Percentiles rank a stretch among this genome's conserved stretches.
Conservation (phyloP, 2,797 vertebrate genomes). For the Microctenopoma stevenorrisi region DNA sequence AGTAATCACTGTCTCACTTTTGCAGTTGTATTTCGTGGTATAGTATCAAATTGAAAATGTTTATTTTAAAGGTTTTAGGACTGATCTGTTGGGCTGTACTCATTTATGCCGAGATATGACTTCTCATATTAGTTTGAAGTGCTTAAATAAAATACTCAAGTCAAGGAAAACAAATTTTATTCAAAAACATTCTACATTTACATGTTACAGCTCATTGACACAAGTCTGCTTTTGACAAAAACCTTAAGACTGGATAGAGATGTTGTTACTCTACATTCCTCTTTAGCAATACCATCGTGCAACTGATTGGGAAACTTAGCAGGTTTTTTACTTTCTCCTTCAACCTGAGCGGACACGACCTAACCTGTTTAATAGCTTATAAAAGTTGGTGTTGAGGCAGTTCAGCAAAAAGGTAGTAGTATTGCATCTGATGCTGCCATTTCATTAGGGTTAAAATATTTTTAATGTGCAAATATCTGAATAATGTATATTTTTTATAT, state of each 20-base stretch:
- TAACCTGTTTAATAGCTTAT: not conserved
- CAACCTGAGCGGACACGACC: not conserved
- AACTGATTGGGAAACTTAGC: constrained; percentile 16
- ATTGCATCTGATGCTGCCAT: not conserved
- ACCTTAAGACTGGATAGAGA: not conserved
- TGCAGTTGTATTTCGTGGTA: no score
- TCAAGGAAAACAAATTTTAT: constrained; percentile 45
- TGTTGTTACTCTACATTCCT: constrained; percentile 28
- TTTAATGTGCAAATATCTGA: not conserved
- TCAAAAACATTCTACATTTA: constrained; percentile 32
- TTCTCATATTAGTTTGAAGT: not conserved
- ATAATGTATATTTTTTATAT: not conserved
- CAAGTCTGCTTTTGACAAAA: constrained; percentile 1
- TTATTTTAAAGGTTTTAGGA: no score
- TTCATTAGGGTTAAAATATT: not conserved
- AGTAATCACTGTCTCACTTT: no score
- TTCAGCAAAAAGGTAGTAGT: not conserved
- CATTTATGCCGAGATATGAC: no score
- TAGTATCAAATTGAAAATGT: no score
- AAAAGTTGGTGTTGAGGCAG: not conserved
- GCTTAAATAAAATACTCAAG: constrained; percentile 41
- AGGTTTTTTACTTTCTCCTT: not conserved
- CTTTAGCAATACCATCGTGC: constrained; percentile 21
- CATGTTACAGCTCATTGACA: constrained; percentile 22
- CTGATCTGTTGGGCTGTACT: no score